Evolutionary conservation across 2,113 vertebrate genomes (phyloP).

Genomic region (Elephantulus edwardii): DNA sequence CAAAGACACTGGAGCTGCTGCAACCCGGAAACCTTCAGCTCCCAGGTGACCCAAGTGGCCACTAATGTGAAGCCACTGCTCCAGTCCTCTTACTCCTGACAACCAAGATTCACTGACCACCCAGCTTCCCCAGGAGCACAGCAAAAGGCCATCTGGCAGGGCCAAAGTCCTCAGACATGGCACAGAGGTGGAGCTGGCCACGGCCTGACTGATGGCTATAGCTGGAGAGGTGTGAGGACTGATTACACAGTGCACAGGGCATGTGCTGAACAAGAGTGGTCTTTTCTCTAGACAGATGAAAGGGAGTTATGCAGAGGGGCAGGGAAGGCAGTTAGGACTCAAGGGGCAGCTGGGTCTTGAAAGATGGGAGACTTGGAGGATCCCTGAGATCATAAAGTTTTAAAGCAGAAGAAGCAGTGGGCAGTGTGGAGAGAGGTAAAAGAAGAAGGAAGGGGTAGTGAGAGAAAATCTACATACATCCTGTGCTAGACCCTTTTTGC

Average conservation of each 20-base stretch:
- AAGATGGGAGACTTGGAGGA: neutral
- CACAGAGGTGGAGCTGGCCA: too few relatives aligned
- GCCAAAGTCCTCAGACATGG: too few relatives aligned
- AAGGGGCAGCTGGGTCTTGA: neutral
- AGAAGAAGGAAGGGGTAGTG: neutral
- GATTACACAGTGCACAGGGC: too few relatives aligned
- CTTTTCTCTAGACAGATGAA: too few relatives aligned
- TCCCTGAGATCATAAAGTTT: neutral
- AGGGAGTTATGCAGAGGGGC: accelerated
- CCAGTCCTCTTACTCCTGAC: neutral
- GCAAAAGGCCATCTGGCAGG: too few relatives aligned
- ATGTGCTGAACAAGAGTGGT: too few relatives aligned
- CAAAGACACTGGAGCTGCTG: neutral
- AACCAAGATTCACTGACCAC: neutral
- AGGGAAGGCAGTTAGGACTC: neutral
- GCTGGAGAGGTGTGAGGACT: too few relatives aligned
- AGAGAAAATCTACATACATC: neutral
- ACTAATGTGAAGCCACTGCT: neutral
- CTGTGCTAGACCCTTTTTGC: neutral
- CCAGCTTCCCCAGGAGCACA: neutral
- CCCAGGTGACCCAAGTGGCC: neutral
- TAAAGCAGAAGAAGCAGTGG: neutral
- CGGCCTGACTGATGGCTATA: too few relatives aligned
- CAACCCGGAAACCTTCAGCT: neutral
- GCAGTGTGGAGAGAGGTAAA: too few relatives aligned